A percentile compares a stretch with the other conserved stretches of the same genome.
phyloP scores from a whole-genome alignment of 2,113 vertebrate species.

The Illadopsis cleaveri region DNA sequence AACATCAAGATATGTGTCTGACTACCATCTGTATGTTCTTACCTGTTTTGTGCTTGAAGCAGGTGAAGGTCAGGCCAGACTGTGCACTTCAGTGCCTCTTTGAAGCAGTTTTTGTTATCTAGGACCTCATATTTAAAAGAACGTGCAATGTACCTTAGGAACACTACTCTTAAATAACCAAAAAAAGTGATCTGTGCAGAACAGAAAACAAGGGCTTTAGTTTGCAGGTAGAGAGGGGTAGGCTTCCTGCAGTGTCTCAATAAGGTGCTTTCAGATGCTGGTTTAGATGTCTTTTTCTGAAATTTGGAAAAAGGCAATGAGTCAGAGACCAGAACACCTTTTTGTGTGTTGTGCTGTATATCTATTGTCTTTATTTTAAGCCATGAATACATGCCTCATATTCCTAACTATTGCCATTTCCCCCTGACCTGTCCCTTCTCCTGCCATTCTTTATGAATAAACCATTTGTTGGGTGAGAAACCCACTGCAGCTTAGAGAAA shows the following conservation, averaged over 20 bases:
- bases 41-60: neutral
- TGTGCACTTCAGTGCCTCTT: neutral
- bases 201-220: neutral
- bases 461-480: neutral
- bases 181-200: neutral
- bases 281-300: neutral
- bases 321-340: neutral
- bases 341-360: neutral
- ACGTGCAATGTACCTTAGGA: neutral
- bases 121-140: neutral
- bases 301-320: neutral
- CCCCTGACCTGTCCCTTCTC: accelerated
- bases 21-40: neutral
- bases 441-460: neutral
- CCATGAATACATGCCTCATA: neutral
- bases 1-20: neutral
- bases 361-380: neutral
- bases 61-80: neutral
- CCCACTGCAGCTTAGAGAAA: neutral
- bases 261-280: neutral
- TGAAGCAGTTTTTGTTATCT: neutral
- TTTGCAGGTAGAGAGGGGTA: neutral
- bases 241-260: neutral
- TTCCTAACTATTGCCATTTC: neutral
- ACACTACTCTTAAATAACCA: neutral